phyloP scores from a whole-genome alignment of 2,888 invertebrate genomes.

The Smittia aterrima region DNA sequence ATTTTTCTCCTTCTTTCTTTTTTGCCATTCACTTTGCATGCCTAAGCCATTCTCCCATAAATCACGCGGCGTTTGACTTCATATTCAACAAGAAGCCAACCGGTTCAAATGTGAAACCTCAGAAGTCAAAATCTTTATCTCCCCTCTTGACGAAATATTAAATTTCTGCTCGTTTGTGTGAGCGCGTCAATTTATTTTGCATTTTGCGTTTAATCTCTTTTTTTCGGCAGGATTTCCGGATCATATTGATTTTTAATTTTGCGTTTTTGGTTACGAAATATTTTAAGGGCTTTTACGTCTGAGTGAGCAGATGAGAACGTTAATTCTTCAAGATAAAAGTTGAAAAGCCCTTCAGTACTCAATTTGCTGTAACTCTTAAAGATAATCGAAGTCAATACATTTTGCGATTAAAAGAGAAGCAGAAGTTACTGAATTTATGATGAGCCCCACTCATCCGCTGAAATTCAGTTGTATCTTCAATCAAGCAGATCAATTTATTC shows the following conservation, averaged over 20 bases:
- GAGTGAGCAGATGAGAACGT: too few relatives aligned
- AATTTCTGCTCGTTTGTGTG: not conserved
- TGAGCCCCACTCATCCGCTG: too few relatives aligned
- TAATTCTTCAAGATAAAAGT: too few relatives aligned
- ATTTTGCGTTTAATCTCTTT: not conserved
- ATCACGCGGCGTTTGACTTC: not conserved
- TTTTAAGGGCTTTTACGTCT: not conserved
- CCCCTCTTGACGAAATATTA: not conserved
- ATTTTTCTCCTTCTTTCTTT: constrained; percentile 8
- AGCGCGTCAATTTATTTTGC: not conserved
- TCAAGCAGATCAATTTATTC: not conserved
- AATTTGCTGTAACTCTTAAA: too few relatives aligned
- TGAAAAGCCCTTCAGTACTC: too few relatives aligned
- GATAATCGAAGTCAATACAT: too few relatives aligned
- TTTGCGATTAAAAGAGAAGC: too few relatives aligned
- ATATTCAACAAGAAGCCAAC: not conserved
- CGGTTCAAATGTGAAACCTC: not conserved
- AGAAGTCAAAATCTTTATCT: not conserved
- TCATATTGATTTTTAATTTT: constrained; percentile 20
- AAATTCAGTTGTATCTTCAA: too few relatives aligned
- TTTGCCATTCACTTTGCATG: constrained; percentile 6
- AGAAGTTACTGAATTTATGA: too few relatives aligned
- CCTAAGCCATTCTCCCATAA: not conserved
- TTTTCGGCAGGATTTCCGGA: constrained; percentile 13
- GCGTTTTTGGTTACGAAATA: not conserved